These are phyloP conservation scores for Hyperoplus lanceolatus DNA, from an alignment of 2,797 vertebrate species.

Conservation along the genomic window DNA sequence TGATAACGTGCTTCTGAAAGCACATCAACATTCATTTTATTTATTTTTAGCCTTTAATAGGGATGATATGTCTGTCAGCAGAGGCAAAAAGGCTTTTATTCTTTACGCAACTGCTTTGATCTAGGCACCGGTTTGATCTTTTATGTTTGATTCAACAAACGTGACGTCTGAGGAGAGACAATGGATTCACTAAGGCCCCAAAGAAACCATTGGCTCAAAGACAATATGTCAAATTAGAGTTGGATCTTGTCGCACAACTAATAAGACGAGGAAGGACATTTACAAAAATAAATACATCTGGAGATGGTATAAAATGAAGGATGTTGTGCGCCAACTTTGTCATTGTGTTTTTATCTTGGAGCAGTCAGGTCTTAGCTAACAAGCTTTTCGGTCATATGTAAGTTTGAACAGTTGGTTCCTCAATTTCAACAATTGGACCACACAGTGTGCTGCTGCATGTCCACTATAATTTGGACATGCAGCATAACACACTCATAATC, in stretches of 20 bases:
- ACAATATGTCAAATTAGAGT: conserved; percentile 13
- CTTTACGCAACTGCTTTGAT: conserved; percentile 55
- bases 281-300: neutral
- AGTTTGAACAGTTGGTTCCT: conserved; percentile 21
- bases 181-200: neutral
- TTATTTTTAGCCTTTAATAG: conserved; percentile 34
- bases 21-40: conserved; percentile 24
- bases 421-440: neutral
- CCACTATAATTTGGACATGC: neutral
- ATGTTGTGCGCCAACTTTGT: neutral
- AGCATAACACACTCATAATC: neutral
- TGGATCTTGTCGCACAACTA: neutral
- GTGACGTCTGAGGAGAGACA: conserved; percentile 17
- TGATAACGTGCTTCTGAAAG: conserved; percentile 7
- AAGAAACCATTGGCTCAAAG: conserved; percentile 11
- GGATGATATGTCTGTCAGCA: conserved; percentile 47
- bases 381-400: neutral
- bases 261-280: neutral
- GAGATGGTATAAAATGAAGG: neutral
- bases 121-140: conserved; percentile 58
- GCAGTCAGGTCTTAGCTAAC: neutral
- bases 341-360: neutral
- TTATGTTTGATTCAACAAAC: conserved; percentile 50
- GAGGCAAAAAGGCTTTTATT: conserved; percentile 56
- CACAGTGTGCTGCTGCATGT: too few relatives aligned